Base-by-base conservation (phyloP, 2,797 vertebrate species). In the Gouania willdenowi region DNA sequence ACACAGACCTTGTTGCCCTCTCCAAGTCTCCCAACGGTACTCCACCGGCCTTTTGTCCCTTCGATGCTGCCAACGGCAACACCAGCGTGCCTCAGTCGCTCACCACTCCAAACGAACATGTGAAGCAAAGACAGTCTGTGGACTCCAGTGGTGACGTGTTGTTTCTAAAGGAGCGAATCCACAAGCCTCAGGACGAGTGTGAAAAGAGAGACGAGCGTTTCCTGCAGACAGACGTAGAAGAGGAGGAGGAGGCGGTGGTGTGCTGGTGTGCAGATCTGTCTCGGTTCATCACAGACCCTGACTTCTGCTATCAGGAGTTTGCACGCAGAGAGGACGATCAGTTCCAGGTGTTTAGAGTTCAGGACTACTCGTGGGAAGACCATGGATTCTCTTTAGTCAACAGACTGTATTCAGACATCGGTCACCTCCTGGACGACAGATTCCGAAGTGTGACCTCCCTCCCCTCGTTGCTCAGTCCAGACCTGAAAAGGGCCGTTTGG, bases 361-460 rank as follows among this genome's bases (percentile, higher is more conserved):
- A 95, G 93, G 93, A 95, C 66, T 95, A 94, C 30, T 95, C 93
- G 1, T 95, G 93, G 93, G 92, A 94, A 74, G 92, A 92, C 63
- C 93, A 95, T 1, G 93, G 93, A 54, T 95, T 95, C 84, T 95
- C 93, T 0, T 74, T 95, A 45, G 90, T 92, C 16, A 95, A 95
- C 77, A 75, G 93, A 15, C 79, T 95, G 43, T 95, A 95, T 71
- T 93, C 91, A 0, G 93, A 94, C 73, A 92, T 95, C 0, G 93
- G 93, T 5, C 90, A 92, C 53, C 87, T 94, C 29, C 55, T 95
- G 47, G 93, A 95, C 1, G 91, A 94, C 62, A 84, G 92, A 23
- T 95, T 95, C 61, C 85, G 91, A 40, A 90, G 83, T 5, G 91
- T 94, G 49, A 85, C 89, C 7, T 82, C 87, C 1, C 87, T 94